Conservation (phyloP, 2,797 vertebrate species). For the Smutsia gigantea region DNA sequence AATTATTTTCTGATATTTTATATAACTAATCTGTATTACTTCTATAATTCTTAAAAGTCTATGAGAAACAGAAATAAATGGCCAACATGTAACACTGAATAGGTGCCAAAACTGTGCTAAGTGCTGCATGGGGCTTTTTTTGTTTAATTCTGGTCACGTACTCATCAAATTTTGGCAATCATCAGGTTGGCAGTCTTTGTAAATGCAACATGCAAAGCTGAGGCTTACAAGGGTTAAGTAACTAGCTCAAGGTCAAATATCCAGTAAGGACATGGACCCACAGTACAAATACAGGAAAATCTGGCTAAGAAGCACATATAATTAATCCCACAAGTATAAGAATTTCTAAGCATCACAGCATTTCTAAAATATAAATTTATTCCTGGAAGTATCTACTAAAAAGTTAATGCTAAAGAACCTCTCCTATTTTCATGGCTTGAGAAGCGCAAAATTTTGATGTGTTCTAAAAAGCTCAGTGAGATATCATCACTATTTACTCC, state of each 20-base stretch:
- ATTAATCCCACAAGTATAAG: not conserved
- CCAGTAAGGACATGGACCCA: not conserved
- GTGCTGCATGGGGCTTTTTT: not conserved
- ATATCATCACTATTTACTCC: not conserved
- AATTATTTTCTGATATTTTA: not conserved
- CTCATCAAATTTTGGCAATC: not conserved
- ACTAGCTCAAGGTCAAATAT: not conserved
- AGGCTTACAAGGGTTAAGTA: not conserved
- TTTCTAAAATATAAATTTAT: not conserved
- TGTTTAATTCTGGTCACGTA: not conserved
- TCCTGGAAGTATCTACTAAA: not conserved
- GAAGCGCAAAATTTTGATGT: not conserved
- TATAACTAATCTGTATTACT: not conserved
- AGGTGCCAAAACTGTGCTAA: not conserved
- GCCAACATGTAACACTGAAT: not conserved
- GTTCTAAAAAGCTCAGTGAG: not conserved
- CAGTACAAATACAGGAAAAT: not conserved
- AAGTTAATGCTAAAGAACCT: not conserved
- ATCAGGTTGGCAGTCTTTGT: not conserved
- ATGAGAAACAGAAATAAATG: not conserved
- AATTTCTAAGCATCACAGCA: not conserved
- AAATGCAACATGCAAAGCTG: not conserved
- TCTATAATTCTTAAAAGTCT: not conserved
- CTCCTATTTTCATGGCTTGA: not conserved
- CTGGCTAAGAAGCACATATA: not conserved